Conservation (phyloP, 1,140 invertebrate species). For the Penaeus chinensis region DNA sequence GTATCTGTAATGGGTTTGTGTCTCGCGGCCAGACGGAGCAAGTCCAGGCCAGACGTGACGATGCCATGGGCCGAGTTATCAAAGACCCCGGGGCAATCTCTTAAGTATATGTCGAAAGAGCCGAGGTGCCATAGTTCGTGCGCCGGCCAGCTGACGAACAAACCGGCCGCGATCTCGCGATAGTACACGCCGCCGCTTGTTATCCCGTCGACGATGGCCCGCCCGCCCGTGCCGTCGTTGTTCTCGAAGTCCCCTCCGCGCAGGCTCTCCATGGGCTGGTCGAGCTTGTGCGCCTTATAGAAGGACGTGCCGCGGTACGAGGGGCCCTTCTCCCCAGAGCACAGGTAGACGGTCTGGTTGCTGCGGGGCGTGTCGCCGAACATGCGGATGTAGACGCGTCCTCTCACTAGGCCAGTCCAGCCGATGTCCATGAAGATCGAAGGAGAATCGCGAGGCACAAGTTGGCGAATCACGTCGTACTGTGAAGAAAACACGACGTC, state of each 20-base stretch:
- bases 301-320: not conserved
- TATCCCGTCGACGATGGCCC: not conserved
- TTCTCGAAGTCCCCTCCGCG: not conserved
- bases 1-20: not conserved
- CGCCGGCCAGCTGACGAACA: not conserved
- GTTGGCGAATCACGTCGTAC: not conserved
- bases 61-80: not conserved
- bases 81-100: not conserved
- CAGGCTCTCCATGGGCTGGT: not conserved
- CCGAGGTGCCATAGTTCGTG: not conserved
- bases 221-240: conserved; percentile 9
- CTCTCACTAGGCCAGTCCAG: not conserved
- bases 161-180: not conserved
- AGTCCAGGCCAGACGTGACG: not conserved
- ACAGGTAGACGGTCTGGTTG: not conserved
- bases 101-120: not conserved
- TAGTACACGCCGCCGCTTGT: not conserved
- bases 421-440: not conserved
- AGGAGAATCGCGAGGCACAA: not conserved
- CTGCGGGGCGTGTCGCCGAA: not conserved
- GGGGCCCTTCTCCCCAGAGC: not conserved
- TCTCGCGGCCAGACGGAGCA: not conserved
- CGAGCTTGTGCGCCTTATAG: not conserved
- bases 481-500: not conserved
- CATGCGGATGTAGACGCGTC: not conserved